Conservation (phyloP, 53 echinoderm and acorn worm genomes). For the Antedon mediterranea region DNA sequence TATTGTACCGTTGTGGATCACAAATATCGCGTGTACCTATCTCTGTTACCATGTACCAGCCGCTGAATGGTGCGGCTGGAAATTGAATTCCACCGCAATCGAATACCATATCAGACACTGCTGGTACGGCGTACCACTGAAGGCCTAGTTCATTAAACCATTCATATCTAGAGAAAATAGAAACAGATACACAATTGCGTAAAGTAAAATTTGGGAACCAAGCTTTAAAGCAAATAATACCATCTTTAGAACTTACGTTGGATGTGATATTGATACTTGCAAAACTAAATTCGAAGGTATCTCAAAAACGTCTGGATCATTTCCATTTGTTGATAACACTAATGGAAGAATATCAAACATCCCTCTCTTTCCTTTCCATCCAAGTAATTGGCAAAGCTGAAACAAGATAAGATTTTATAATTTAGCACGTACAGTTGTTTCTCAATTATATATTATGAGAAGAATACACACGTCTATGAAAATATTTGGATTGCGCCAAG, state of each 20-base stretch:
- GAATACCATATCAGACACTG: constrained; percentile 10
- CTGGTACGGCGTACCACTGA: constrained; percentile 21
- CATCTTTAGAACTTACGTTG: constrained; percentile 48
- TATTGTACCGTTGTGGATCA: constrained; percentile 14
- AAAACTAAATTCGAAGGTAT: constrained; percentile 45
- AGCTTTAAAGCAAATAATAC: too few species aligned
- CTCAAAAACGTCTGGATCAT: constrained; percentile 57
- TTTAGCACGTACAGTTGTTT: too few species aligned
- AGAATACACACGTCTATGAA: too few species aligned
- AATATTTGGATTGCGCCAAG: too few species aligned
- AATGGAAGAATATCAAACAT: constrained; percentile 59
- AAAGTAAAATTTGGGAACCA: too few species aligned
- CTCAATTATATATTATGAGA: too few species aligned
- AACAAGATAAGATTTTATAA: neutral
- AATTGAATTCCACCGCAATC: constrained; percentile 24
- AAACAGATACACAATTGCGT: too few species aligned
- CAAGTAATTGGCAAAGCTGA: constrained; percentile 51
- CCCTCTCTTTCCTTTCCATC: constrained; percentile 46
- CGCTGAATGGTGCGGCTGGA: constrained; percentile 19
- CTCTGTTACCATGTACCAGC: constrained; percentile 26
- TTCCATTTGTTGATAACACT: constrained; percentile 55
- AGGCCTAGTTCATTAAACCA: constrained; percentile 30
- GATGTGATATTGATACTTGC: constrained; percentile 43
- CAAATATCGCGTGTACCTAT: constrained; percentile 22
- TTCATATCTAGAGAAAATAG: constrained; percentile 10